Conservation (phyloP, 2,797 vertebrate genomes). For the Eospalax fontanierii region DNA sequence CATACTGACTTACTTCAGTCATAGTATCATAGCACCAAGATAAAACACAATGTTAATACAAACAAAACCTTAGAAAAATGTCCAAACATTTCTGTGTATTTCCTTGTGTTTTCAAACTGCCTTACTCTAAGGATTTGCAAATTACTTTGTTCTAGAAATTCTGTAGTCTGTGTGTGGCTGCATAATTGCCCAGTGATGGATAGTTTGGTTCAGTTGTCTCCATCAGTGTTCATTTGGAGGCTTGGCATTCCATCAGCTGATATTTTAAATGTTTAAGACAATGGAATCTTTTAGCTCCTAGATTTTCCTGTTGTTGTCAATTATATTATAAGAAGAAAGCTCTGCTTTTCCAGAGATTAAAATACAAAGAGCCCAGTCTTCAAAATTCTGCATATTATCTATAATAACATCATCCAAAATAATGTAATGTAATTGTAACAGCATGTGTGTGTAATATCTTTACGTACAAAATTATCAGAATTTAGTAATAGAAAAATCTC, state of each 20-base stretch:
- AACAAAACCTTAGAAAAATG: not conserved
- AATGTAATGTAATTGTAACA: slow-evolving; percentile 1
- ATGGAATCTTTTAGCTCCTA: slow-evolving; percentile 2
- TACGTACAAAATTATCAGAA: not conserved
- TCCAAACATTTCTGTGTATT: slow-evolving; percentile 18
- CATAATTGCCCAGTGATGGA: slow-evolving; percentile 55
- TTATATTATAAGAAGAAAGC: not conserved
- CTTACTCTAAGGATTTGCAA: slow-evolving; percentile 50
- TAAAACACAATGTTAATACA: slow-evolving; percentile 8
- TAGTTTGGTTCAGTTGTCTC: slow-evolving; percentile 46
- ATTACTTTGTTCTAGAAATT: slow-evolving; percentile 59
- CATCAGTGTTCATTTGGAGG: slow-evolving; percentile 58
- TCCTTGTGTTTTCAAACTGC: slow-evolving; percentile 61
- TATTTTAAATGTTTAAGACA: slow-evolving; percentile 41
- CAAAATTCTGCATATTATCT: slow-evolving; percentile 12
- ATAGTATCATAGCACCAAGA: not conserved
- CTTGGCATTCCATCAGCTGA: slow-evolving; percentile 26
- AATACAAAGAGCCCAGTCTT: slow-evolving; percentile 2
- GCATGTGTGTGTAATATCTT: not conserved
- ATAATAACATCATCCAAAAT: not conserved
- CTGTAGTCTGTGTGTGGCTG: not conserved
- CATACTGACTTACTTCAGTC: slow-evolving; percentile 13
- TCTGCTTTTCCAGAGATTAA: slow-evolving; percentile 10
- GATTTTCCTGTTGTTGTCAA: slow-evolving; percentile 23
- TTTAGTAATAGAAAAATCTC: slow-evolving; percentile 18